A percentile compares a stretch with the other conserved stretches of the same genome.
phyloP scores from a whole-genome alignment of 2,888 invertebrate species.

The Athalia cordata region DNA sequence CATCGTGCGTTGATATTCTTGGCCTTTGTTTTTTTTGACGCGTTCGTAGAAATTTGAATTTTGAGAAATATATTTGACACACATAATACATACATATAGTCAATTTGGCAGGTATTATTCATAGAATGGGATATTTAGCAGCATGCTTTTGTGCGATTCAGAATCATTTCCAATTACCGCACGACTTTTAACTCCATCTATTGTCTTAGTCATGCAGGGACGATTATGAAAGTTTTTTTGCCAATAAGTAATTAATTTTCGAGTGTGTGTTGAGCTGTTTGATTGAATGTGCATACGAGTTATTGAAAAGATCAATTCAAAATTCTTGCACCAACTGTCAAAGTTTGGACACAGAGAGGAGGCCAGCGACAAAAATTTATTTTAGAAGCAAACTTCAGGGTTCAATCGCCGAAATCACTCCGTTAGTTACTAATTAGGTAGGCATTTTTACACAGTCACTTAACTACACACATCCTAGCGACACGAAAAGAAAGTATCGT shows the following conservation, averaged over 20 bases:
- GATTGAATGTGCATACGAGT: slow-evolving; percentile 30
- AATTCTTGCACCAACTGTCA: slow-evolving; percentile 65
- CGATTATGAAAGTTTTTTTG: not conserved
- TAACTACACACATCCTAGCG: slow-evolving; percentile 1
- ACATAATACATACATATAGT: not conserved
- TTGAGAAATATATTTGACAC: not conserved
- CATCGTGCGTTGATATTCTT: slow-evolving; percentile 35
- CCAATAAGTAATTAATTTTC: slow-evolving; percentile 27
- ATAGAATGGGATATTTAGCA: slow-evolving; percentile 25
- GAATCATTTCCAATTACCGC: slow-evolving; percentile 21
- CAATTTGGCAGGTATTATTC: slow-evolving; percentile 4
- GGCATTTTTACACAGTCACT: not conserved
- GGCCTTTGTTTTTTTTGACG: slow-evolving; percentile 20
- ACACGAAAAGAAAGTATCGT: slow-evolving; percentile 24
- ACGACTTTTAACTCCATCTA: not conserved
- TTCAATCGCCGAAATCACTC: slow-evolving; percentile 32
- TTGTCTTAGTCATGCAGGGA: not conserved
- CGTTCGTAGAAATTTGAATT: slow-evolving; percentile 18
- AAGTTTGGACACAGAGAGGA: slow-evolving; percentile 71
- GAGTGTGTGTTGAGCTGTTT: slow-evolving; percentile 31
- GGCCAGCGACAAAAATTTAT: slow-evolving; percentile 52
- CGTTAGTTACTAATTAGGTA: not conserved
- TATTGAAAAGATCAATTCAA: not conserved
- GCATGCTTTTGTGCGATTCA: slow-evolving; percentile 24
- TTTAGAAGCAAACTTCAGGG: slow-evolving; percentile 52